A percentile compares a stretch with the other conserved stretches of the same genome.
phyloP scores from a whole-genome alignment of 2,113 vertebrate genomes.

The Columbina picui region DNA sequence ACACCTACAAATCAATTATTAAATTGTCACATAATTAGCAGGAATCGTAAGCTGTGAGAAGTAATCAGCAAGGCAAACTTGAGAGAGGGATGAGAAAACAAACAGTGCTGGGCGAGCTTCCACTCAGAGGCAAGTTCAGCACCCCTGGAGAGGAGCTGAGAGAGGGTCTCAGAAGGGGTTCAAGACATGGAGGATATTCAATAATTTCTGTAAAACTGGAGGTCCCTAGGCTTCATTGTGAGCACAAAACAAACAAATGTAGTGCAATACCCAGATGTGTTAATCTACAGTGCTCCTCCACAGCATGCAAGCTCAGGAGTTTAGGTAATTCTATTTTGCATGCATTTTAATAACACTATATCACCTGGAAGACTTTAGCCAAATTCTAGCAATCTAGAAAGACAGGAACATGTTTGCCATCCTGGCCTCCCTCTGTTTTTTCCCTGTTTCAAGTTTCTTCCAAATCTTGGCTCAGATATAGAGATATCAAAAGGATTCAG shows the following conservation, averaged over 20 bases:
- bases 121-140: neutral
- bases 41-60: neutral
- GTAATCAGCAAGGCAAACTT: neutral
- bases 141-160: neutral
- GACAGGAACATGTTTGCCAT: neutral
- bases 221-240: neutral
- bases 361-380: neutral
- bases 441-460: neutral
- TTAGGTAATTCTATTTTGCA: neutral
- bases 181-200: neutral
- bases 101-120: neutral
- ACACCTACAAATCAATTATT: constrained; percentile 44
- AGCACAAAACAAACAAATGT: neutral
- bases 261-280: neutral
- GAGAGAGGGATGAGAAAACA: neutral
- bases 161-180: neutral
- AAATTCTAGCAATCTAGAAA: neutral
- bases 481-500: neutral
- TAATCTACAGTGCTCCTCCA: neutral
- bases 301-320: neutral
- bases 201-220: neutral
- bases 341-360: neutral
- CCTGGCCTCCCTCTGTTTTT: neutral
- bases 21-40: constrained; percentile 29
- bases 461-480: neutral